A percentile compares a stretch with the other conserved stretches of the same genome.
Conservation (phyloP, 2,888 invertebrate genomes). For the Epsilonema sp. region DNA sequence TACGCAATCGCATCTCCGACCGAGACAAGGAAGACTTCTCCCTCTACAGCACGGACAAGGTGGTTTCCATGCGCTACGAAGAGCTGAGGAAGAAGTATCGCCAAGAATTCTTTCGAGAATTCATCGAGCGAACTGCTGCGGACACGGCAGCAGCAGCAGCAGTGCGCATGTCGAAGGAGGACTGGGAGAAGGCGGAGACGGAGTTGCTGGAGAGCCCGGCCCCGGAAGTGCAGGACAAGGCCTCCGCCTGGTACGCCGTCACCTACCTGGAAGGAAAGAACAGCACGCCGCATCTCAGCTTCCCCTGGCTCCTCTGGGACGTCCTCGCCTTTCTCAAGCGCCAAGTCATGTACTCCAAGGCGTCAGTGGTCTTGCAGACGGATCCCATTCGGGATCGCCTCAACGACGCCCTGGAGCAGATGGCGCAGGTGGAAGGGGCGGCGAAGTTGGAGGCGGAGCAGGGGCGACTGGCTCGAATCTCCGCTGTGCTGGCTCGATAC, state of each 20-base stretch:
- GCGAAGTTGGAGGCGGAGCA: no score
- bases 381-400: background rate
- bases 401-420: no score
- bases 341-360: slow-evolving; percentile 98
- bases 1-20: slow-evolving; percentile 17
- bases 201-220: background rate
- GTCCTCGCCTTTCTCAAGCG: slow-evolving; percentile 31
- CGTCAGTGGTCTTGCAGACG: slow-evolving; percentile 79
- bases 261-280: slow-evolving; percentile 1
- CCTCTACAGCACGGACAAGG: background rate
- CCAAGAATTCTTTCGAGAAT: background rate
- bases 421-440: no score
- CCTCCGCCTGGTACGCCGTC: slow-evolving; percentile 8
- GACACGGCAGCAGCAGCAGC: no score
- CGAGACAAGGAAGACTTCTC: slow-evolving; percentile 23
- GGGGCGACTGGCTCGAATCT: no score
- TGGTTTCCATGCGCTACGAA: background rate
- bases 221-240: slow-evolving; percentile 2
- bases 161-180: background rate
- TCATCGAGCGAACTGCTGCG: no score
- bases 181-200: background rate
- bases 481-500: no score
- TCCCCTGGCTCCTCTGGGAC: slow-evolving; percentile 11
- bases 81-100: background rate
- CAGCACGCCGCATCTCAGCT: slow-evolving; percentile 3